Conservation (phyloP, 2,113 vertebrate species). For the Menura novaehollandiae region DNA sequence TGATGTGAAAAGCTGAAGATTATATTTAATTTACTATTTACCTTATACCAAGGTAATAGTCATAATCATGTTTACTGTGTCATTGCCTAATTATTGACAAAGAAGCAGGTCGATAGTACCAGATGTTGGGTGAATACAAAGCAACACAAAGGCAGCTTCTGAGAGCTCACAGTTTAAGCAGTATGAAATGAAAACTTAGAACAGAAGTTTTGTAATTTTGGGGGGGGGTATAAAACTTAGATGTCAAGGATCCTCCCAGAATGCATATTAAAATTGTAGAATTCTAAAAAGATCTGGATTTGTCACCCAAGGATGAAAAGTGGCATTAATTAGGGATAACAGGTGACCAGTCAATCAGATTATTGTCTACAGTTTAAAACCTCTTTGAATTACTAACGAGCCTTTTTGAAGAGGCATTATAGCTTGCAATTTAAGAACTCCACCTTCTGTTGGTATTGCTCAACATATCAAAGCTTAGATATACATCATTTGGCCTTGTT, state of each 20-base stretch:
- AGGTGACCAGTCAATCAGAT: not conserved
- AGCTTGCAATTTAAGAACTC: not conserved
- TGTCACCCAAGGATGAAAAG: not conserved
- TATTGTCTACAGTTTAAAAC: not conserved
- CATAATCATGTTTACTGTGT: not conserved
- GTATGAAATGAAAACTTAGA: not conserved
- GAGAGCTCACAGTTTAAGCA: not conserved
- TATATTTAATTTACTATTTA: not conserved
- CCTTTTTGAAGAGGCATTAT: not conserved
- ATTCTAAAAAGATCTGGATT: not conserved
- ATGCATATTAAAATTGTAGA: not conserved
- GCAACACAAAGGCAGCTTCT: not conserved
- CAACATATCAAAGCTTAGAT: not conserved
- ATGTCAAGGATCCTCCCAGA: not conserved
- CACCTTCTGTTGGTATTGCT: not conserved
- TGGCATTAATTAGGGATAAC: not conserved
- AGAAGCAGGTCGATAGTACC: not conserved
- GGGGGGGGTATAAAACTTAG: not conserved
- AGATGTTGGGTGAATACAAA: not conserved
- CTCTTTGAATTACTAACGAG: not conserved
- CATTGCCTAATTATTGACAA: conserved; percentile 1
- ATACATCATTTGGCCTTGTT: not conserved
- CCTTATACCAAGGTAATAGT: not conserved
- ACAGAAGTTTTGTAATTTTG: not conserved
- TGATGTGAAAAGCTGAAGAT: not conserved